phyloP scores from a whole-genome alignment of 2,888 invertebrate species.

The Andrena marginata region DNA sequence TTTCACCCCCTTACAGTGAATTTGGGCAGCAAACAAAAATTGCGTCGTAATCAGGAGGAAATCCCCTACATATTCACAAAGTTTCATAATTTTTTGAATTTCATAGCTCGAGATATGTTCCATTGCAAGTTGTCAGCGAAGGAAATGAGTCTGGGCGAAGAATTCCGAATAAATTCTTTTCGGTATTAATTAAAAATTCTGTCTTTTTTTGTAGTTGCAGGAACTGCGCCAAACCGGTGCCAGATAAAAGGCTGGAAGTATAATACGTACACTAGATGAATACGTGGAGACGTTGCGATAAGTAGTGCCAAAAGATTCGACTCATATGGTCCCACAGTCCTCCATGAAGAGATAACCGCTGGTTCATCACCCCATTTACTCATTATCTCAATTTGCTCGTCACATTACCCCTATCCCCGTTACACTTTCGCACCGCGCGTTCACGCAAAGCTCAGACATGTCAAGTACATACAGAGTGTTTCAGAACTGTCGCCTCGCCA shows the following conservation, averaged over 20 bases:
- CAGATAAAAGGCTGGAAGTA: slow-evolving; percentile 64
- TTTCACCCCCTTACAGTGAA: too few relatives aligned
- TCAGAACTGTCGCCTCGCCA: not conserved
- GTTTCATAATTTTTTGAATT: too few relatives aligned
- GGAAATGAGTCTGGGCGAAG: too few relatives aligned
- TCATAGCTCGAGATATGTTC: too few relatives aligned
- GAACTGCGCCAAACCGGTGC: slow-evolving; percentile 78
- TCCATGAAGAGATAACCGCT: slow-evolving; percentile 16
- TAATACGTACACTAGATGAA: slow-evolving; percentile 27
- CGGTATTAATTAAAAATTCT: not conserved
- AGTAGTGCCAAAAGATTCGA: slow-evolving; percentile 54
- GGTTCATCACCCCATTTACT: slow-evolving; percentile 15
- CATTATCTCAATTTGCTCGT: slow-evolving; percentile 16
- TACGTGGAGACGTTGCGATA: slow-evolving; percentile 38
- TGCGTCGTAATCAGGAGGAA: too few relatives aligned
- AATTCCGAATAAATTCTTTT: not conserved
- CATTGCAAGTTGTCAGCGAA: too few relatives aligned
- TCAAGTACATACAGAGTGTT: slow-evolving; percentile 24
- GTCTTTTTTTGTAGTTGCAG: slow-evolving; percentile 74
- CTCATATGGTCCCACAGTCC: slow-evolving; percentile 5
- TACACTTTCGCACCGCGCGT: slow-evolving; percentile 45
- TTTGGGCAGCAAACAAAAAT: too few relatives aligned
- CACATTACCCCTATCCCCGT: slow-evolving; percentile 30
- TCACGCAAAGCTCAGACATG: slow-evolving; percentile 47
- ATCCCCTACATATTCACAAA: too few relatives aligned